A percentile compares a stretch with the other conserved stretches of the same genome.
These are phyloP conservation scores for Cyanoderma ruficeps DNA, from an alignment of 2,113 vertebrate species.

Conservation along the genomic window DNA sequence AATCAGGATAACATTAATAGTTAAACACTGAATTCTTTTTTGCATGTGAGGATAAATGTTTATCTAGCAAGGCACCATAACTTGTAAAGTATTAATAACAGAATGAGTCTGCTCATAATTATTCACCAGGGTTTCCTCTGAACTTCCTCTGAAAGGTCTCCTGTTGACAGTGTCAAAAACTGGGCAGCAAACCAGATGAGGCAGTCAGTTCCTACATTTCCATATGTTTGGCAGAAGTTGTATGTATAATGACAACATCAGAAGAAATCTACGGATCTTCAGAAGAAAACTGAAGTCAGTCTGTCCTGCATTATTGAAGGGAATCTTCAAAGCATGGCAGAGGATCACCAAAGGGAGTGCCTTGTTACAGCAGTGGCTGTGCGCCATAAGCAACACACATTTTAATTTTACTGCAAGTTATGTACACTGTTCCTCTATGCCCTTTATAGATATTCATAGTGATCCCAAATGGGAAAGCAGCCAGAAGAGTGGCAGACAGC, in stretches of 20 bases:
- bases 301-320: not conserved
- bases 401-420: not conserved
- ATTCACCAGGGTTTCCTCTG: conserved; percentile 1
- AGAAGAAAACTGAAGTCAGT: not conserved
- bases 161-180: not conserved
- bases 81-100: not conserved
- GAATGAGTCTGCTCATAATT: not conserved
- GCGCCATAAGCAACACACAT: not conserved
- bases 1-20: not conserved
- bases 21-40: not conserved
- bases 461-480: not conserved
- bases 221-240: conserved; percentile 8
- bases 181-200: not conserved
- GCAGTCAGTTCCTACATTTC: not conserved
- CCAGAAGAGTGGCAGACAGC: not conserved
- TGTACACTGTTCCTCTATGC: not conserved
- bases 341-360: not conserved
- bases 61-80: not conserved
- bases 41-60: not conserved
- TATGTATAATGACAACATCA: not conserved
- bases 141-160: conserved; percentile 21
- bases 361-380: not conserved
- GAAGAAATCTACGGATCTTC: not conserved
- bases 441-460: not conserved
- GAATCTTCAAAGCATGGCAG: not conserved